Evolutionary conservation across 2,888 invertebrate species (phyloP), one percentile per base, ranked within the genome.

Genomic region (Hemicrepidius hirtus): DNA sequence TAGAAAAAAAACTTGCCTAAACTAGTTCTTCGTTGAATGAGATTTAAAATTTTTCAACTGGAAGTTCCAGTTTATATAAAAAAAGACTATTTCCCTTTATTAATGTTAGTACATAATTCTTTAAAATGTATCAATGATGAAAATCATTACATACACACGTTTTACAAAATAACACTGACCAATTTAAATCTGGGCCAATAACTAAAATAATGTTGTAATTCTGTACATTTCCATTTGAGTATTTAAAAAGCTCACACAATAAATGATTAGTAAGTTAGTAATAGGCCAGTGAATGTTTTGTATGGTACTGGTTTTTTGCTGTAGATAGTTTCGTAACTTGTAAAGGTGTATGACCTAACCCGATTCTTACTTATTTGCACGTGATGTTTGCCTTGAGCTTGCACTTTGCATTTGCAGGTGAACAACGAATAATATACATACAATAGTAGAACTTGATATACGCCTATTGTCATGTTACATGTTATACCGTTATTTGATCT

Each of bases 301-400:
- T 55, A 18, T n/a, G 24, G 40, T 67, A 57, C 53, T 35, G 32
- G 28, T 53, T 49, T 73, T 69, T 65, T 65, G 49, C 35, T 53
- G 53, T 63, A 12, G 9, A 49, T 49, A 49, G 46, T 76, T 73
- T 46, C 71, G 67, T 63, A 74, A 71, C 64, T 37, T 12, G 70
- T 37, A 75, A 72, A 79, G 79, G 78, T 80, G 67, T 65, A 77
- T 74, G 77, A 80, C 79, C 77, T 75, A 77, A 76, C 74, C 78
- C 76, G 75, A 70, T 75, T 77, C 74, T 68, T 74, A 41, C 13
- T 59, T 37, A 73, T 59, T 21, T 68, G 67, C 68, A 75, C 75
- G 76, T 76, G 78, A 76, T 28, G 80, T 74, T 80, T 74, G 69
- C 80, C 80, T 80, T 80, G 80, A 78, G 76, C 77, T 78, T 76